Percentiles rank a stretch among this genome's conserved stretches.
These are phyloP conservation scores for Hydrophis major DNA, from an alignment of 2,797 vertebrate genomes.

Conservation along the genomic window DNA sequence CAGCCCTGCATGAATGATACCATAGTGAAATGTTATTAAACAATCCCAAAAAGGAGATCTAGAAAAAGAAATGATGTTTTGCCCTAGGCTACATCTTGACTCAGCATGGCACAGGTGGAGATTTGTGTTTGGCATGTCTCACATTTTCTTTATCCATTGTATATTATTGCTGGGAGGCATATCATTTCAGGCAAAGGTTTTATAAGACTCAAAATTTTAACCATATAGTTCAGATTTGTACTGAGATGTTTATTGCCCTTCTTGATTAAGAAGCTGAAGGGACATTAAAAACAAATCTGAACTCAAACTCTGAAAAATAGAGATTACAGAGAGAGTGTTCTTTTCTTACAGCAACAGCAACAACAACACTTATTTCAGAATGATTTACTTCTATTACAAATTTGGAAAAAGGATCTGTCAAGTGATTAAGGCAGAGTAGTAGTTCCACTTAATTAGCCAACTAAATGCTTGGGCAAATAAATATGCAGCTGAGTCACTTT, in stretches of 20 bases:
- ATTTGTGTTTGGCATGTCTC: conserved; percentile 16
- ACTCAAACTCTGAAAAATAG: neutral
- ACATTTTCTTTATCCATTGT: conserved; percentile 2
- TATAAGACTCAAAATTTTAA: conserved; percentile 26
- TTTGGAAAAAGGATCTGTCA: too few species aligned
- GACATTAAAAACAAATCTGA: neutral
- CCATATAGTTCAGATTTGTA: neutral
- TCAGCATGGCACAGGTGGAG: conserved; percentile 2
- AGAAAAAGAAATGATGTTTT: neutral
- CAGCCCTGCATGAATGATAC: neutral
- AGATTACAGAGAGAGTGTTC: neutral
- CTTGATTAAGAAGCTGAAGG: neutral
- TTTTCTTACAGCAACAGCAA: neutral
- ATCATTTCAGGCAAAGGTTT: neutral
- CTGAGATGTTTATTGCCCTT: neutral
- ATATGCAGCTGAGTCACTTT: neutral
- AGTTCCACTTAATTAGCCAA: neutral
- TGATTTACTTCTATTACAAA: neutral
- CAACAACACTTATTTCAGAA: neutral
- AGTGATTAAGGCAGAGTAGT: neutral
- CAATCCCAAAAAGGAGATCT: neutral
- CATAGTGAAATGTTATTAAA: neutral
- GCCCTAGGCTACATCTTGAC: conserved; percentile 41
- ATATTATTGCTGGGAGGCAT: conserved; percentile 45
- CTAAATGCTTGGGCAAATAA: neutral